Evolutionary conservation across 2,888 invertebrate species (phyloP).

Genomic region (Nesidiocoris tenuis): DNA sequence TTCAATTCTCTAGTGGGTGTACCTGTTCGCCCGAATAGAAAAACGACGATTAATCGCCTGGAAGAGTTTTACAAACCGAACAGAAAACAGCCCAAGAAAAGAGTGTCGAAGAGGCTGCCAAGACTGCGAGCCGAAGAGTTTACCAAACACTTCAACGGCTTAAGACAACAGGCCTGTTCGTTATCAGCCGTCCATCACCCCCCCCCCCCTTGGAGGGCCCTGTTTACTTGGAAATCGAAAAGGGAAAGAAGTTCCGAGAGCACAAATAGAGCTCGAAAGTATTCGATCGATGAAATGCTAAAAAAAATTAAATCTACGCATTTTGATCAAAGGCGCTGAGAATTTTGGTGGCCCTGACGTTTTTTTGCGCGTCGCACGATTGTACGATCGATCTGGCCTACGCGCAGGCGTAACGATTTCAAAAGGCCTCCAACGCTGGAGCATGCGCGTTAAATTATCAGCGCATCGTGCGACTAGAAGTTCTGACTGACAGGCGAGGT

Average conservation of each 20-base stretch:
- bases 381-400: no score
- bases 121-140: slow-evolving; percentile 11
- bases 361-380: no score
- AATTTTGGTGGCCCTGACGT: no score
- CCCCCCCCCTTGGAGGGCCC: neutral
- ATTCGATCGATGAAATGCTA: no score
- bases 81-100: neutral
- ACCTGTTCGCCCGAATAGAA: no score
- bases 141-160: slow-evolving; percentile 36
- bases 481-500: neutral
- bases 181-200: slow-evolving; percentile 24
- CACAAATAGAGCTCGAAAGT: slow-evolving; percentile 26
- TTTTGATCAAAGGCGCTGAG: no score
- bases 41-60: no score
- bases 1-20: no score
- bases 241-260: neutral
- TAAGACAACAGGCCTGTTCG: slow-evolving; percentile 36
- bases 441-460: neutral
- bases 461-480: neutral
- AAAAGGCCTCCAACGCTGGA: no score
- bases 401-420: no score
- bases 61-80: no score
- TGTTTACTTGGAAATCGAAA: neutral
- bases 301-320: no score
- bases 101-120: neutral